Conservation (phyloP, 92 coral and sea anemone genomes). For the Blastomussa wellsi region DNA sequence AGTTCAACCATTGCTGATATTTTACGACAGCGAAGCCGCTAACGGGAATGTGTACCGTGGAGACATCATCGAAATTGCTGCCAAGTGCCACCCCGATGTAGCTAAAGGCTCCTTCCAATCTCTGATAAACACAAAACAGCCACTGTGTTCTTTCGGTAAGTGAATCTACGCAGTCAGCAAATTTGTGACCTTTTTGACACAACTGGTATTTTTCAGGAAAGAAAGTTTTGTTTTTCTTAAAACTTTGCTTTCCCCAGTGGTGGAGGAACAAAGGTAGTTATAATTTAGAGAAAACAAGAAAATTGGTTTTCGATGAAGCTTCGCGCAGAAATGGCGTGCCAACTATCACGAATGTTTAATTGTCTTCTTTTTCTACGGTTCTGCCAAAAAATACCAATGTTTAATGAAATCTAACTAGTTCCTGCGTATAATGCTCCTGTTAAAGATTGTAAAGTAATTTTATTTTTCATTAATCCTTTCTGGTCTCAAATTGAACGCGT, state of each 20-base stretch:
- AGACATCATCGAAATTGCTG: constrained; percentile 94
- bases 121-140: constrained; percentile 73
- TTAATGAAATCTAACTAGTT: not conserved
- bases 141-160: constrained; percentile 86
- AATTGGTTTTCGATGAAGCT: not conserved
- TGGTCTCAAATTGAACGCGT: not conserved
- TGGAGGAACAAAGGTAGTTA: not conserved
- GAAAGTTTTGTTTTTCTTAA: not conserved
- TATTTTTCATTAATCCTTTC: not conserved
- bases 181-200: not conserved
- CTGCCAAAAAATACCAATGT: not conserved
- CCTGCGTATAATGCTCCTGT: not conserved
- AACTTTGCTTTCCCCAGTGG: not conserved
- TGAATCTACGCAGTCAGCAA: constrained; percentile 48
- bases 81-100: constrained; percentile 85
- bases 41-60: constrained; percentile 75
- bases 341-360: not conserved
- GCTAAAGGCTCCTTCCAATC: constrained; percentile 76
- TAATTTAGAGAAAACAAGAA: not conserved
- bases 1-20: constrained; percentile 73
- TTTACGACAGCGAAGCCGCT: constrained; percentile 95
- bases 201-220: no score
- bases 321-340: not conserved
- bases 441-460: not conserved
- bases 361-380: not conserved